Evolutionary conservation across 1,140 invertebrate genomes (phyloP).

Genomic region (Drosophila yakuba): DNA sequence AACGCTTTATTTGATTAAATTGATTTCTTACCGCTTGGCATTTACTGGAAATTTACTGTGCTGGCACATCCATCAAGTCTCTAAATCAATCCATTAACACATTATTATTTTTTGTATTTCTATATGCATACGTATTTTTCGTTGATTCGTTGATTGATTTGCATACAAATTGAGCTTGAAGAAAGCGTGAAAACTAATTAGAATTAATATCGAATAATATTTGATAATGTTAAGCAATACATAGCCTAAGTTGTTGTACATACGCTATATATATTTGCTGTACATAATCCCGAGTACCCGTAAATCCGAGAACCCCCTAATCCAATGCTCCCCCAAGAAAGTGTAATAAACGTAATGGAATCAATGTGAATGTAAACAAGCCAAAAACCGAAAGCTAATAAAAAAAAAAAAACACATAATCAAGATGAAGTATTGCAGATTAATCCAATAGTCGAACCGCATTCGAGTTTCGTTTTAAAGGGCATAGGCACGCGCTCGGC

Average conservation of each 20-base stretch:
- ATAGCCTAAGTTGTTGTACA: conserved; percentile 48
- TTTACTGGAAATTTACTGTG: conserved; percentile 26
- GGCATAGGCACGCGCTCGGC: conserved; percentile 27
- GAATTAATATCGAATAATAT: conserved; percentile 50
- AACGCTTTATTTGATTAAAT: background rate
- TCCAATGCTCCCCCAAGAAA: conserved; percentile 30
- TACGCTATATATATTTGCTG: conserved; percentile 31
- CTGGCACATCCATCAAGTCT: conserved; percentile 20
- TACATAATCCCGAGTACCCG: conserved; percentile 15
- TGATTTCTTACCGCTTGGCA: conserved; percentile 1
- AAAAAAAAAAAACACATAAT: conserved; percentile 53
- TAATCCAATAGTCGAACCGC: conserved; percentile 3
- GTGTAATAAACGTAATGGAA: conserved; percentile 46
- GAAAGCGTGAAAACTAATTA: conserved; percentile 57
- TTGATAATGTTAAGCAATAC: conserved; percentile 34
- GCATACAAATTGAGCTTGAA: conserved; percentile 54
- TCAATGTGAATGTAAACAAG: conserved; percentile 80
- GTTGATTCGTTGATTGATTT: conserved; percentile 50
- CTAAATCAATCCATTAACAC: conserved; percentile 21
- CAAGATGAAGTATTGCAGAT: conserved; percentile 29
- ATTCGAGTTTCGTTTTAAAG: background rate
- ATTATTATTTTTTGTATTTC: conserved; percentile 27
- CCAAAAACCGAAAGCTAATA: conserved; percentile 70
- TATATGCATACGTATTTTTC: conserved; percentile 6
- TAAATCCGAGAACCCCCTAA: conserved; percentile 6